phyloP scores from a whole-genome alignment of 1,140 invertebrate genomes.

The Drosophila auraria region DNA sequence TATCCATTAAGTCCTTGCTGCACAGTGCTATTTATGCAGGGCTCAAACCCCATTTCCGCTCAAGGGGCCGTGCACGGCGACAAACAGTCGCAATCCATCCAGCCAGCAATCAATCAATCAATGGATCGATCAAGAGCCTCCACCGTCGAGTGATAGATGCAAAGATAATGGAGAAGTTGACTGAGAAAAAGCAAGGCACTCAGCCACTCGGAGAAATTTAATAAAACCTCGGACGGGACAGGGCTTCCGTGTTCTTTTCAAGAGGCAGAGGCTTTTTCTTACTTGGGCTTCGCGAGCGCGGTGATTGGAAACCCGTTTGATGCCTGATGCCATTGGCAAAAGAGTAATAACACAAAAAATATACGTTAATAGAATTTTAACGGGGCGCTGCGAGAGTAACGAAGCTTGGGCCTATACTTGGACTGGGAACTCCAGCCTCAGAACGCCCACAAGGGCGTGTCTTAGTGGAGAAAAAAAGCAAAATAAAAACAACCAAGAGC shows the following conservation, averaged over 20 bases:
- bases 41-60: conserved; percentile 53
- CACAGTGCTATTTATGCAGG: conserved; percentile 26
- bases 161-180: conserved; percentile 49
- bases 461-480: conserved; percentile 31
- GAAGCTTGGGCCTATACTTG: not conserved
- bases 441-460: conserved; percentile 63
- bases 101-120: conserved; percentile 69
- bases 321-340: conserved; percentile 41
- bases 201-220: conserved; percentile 53
- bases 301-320: conserved; percentile 67
- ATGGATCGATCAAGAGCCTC: conserved; percentile 63
- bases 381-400: conserved; percentile 24
- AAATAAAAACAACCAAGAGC: conserved; percentile 14
- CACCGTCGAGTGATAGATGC: conserved; percentile 41
- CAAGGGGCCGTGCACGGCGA: conserved; percentile 29
- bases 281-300: conserved; percentile 7
- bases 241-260: conserved; percentile 48
- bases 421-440: not conserved
- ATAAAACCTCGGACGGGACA: conserved; percentile 47
- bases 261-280: conserved; percentile 20
- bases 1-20: not conserved
- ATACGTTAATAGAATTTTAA: conserved; percentile 76
- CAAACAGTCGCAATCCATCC: conserved; percentile 43
- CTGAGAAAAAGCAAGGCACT: conserved; percentile 24
- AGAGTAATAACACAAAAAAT: conserved; percentile 48